Percentiles rank a stretch among this genome's conserved stretches.
phyloP scores from a whole-genome alignment of 2,888 invertebrate species.

The Pasiphila rectangulata region DNA sequence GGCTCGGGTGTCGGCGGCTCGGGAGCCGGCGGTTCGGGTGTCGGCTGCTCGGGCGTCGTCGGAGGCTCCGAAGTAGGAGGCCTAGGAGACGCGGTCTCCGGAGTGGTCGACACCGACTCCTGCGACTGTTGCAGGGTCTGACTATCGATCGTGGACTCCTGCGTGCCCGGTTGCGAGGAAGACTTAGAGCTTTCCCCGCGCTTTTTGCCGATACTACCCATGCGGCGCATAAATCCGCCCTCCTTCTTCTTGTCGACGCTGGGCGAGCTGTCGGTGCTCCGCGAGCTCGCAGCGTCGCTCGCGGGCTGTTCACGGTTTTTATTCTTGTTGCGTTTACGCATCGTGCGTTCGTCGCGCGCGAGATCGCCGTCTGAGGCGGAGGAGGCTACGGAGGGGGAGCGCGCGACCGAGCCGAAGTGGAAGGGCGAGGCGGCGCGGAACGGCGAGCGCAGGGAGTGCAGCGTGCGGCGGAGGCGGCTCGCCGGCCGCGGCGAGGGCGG shows the following conservation, averaged over 20 bases:
- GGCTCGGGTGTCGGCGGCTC: conserved; percentile 2
- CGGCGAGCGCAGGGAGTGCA: conserved; percentile 73
- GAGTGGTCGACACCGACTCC: conserved; percentile 11
- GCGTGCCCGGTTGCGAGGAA: conserved; percentile 39
- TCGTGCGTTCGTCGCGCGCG: conserved; percentile 73
- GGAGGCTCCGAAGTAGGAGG: too few relatives aligned
- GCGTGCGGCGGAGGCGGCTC: conserved; percentile 69
- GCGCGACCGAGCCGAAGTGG: conserved; percentile 74
- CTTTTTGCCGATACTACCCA: conserved; percentile 69
- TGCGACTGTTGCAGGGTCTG: conserved; percentile 17
- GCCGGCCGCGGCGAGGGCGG: conserved; percentile 47
- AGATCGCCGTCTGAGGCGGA: conserved; percentile 75
- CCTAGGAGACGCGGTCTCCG: conserved; percentile 19
- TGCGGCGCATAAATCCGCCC: conserved; percentile 58
- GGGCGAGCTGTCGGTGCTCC: conserved; percentile 55
- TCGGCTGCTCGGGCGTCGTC: conserved; percentile 29
- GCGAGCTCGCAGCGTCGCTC: conserved; percentile 56
- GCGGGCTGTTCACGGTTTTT: conserved; percentile 54
- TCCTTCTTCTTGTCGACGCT: conserved; percentile 56
- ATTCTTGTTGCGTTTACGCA: conserved; percentile 77
- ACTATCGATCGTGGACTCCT: conserved; percentile 34
- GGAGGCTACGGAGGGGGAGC: conserved; percentile 67
- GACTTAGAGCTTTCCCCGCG: conserved; percentile 51
- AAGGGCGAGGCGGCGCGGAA: conserved; percentile 78
- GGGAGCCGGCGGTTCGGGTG: conserved; percentile 7